Evolutionary conservation across 1,140 invertebrate genomes (phyloP), one percentile per base, ranked within the genome.

Genomic region (Cotesia typhae): DNA sequence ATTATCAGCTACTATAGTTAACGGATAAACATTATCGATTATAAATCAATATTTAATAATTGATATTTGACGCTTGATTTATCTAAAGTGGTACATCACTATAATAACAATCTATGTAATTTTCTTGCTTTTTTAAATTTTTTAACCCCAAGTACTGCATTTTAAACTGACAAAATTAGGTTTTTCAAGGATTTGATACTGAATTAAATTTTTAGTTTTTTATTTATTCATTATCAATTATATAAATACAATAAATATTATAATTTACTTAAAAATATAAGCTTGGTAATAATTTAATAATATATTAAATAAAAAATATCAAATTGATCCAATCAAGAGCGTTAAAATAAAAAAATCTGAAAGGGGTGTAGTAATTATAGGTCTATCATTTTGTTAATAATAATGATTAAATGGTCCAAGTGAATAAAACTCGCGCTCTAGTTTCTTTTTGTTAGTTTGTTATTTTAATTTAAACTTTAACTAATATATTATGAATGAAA

Each of bases 101-200:
- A 47, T 47, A 47, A 47, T 47, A 10, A 51, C 47, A 51, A 55
- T 55, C 53, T 55, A n/a, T n/a, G 53, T 55, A 55, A 4, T 55
- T 55, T 55, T 5, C n/a, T 55, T 55, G 53, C 53, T 55, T 55
- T 17, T 55, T n/a, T 4, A 55, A 55, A 55, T 17, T 55, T 55
- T 55, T 55, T 55, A n/a, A 55, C 53, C 53, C 12, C 28, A 28
- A 28, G 28, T 55, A 55, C 53, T 55, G 55, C 52, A 57, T 17
- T 47, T 17, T 28, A 28, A 28, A 70, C 36, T 64, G n/a, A 52
- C 7, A 64, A 7, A 14, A 51, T 47, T 71, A 71, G 69, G 64
- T 71, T 71, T 71, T 71, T 61, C 69, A 71, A 64, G 60, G 69
- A 71, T 71, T 71, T 71, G 69, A 71, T 71, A 71, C 69, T 37